Conservation (phyloP, 2,888 invertebrate genomes). For the Polyommatus icarus region DNA sequence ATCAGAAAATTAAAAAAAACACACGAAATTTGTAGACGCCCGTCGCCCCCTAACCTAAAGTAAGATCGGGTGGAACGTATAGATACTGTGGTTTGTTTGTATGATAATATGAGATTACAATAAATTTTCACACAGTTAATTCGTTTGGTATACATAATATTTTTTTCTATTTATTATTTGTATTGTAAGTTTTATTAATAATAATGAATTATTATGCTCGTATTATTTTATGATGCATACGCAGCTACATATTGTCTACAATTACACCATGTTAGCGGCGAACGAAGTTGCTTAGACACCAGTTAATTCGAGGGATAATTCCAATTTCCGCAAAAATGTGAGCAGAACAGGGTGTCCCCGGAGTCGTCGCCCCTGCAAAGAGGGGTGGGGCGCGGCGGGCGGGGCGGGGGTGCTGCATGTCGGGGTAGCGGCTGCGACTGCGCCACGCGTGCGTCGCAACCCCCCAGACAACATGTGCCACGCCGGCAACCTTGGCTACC, state of each 20-base stretch:
- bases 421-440: slow-evolving; percentile 54
- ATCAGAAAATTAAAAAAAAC: too few relatives aligned
- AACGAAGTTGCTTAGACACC: slow-evolving; percentile 43
- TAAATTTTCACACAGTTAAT: too few relatives aligned
- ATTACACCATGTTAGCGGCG: background rate
- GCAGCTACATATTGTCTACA: background rate
- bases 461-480: slow-evolving; percentile 61
- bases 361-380: slow-evolving; percentile 53
- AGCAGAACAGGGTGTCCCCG: slow-evolving; percentile 64
- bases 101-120: too few relatives aligned
- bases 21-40: too few relatives aligned
- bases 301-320: slow-evolving; percentile 58
- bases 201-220: too few relatives aligned
- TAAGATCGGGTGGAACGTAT: too few relatives aligned
- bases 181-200: too few relatives aligned
- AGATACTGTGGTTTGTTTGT: too few relatives aligned
- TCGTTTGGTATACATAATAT: too few relatives aligned
- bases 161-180: too few relatives aligned
- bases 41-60: too few relatives aligned
- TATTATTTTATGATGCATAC: too few relatives aligned
- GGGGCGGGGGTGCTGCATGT: slow-evolving; percentile 43
- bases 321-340: slow-evolving; percentile 73
- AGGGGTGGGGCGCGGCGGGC: slow-evolving; percentile 49
- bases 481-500: slow-evolving; percentile 38
- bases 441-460: slow-evolving; percentile 51